phyloP scores from a whole-genome alignment of 2,888 invertebrate species.

The Eilema sororculum region DNA sequence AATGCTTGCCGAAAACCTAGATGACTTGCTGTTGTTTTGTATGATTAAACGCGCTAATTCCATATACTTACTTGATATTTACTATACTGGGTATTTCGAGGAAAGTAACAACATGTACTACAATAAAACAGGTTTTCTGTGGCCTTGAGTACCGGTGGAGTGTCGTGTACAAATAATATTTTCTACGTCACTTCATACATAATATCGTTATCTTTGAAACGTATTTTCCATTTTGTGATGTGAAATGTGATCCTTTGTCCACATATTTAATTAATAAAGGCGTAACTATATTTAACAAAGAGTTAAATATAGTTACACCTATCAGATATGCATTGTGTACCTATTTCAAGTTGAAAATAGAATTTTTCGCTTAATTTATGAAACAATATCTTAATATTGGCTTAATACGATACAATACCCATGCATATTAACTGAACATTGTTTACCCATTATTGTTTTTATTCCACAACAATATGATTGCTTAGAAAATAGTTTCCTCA shows the following conservation, averaged over 20 bases:
- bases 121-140: background rate
- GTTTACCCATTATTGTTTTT: too few relatives aligned
- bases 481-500: too few relatives aligned
- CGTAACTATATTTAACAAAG: too few relatives aligned
- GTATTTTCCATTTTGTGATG: constrained; percentile 2
- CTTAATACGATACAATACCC: background rate
- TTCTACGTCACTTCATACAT: background rate
- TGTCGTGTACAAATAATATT: background rate
- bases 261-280: constrained; percentile 4
- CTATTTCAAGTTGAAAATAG: background rate
- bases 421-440: background rate
- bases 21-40: background rate
- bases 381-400: background rate
- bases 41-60: background rate
- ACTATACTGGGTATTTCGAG: too few relatives aligned
- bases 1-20: too few relatives aligned
- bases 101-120: background rate
- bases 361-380: background rate
- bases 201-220: background rate
- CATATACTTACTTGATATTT: too few relatives aligned
- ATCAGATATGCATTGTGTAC: background rate
- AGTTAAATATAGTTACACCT: background rate
- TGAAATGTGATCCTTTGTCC: background rate
- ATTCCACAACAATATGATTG: too few relatives aligned
- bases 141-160: background rate